Evolutionary conservation across 2,797 vertebrate species (phyloP).

Genomic region (Podarcis lilfordi): DNA sequence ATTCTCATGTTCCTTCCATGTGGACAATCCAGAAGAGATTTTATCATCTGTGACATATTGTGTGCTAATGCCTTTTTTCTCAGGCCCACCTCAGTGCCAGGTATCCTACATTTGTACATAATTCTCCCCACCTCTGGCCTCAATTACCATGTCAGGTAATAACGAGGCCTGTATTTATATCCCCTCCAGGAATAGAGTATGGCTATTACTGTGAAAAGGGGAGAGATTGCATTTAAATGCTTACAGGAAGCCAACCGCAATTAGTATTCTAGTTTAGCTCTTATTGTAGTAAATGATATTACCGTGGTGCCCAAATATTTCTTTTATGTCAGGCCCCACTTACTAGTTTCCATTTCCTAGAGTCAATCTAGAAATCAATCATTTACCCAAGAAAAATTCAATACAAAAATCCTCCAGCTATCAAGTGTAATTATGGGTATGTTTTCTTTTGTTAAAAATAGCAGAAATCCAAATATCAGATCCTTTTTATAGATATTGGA

Average conservation of each 20-base stretch:
- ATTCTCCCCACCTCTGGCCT: slow-evolving; percentile 45
- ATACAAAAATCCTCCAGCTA: slow-evolving; percentile 65
- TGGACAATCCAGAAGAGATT: slow-evolving; percentile 34
- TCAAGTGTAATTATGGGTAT: slow-evolving; percentile 70
- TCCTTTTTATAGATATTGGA: slow-evolving; percentile 46
- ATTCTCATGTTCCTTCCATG: slow-evolving; percentile 55
- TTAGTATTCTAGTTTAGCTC: slow-evolving; percentile 62
- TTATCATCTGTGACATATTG: slow-evolving; percentile 2
- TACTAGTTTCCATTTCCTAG: slow-evolving; percentile 72
- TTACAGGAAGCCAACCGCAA: slow-evolving; percentile 53
- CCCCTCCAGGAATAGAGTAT: slow-evolving; percentile 51
- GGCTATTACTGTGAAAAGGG: slow-evolving; percentile 38
- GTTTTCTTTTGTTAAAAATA: slow-evolving; percentile 65
- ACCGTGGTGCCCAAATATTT: slow-evolving; percentile 62
- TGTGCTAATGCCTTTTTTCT: not conserved
- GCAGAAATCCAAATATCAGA: slow-evolving; percentile 57
- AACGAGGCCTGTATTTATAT: slow-evolving; percentile 55
- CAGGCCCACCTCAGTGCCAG: slow-evolving; percentile 49
- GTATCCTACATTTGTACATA: slow-evolving; percentile 52
- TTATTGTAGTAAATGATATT: slow-evolving; percentile 63
- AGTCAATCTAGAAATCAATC: slow-evolving; percentile 76
- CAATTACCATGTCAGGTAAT: slow-evolving; percentile 54
- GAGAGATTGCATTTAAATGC: slow-evolving; percentile 58
- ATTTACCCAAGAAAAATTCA: slow-evolving; percentile 72
- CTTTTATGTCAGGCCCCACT: slow-evolving; percentile 67